phyloP scores from a whole-genome alignment of 2,113 vertebrate species.

The Ammodytes marinus region DNA sequence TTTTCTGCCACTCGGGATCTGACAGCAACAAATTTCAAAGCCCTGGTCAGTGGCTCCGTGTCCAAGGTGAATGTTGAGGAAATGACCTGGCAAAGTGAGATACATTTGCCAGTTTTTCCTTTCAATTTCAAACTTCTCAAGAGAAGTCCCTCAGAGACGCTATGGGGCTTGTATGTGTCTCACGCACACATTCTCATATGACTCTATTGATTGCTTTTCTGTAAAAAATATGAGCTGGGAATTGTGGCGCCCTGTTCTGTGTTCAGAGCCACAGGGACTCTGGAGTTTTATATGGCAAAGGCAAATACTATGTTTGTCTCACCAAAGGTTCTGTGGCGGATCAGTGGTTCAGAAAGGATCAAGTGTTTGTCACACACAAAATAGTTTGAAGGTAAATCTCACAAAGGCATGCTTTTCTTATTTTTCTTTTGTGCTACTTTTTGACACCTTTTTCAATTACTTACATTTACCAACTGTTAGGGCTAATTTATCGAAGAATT shows the following conservation, averaged over 20 bases:
- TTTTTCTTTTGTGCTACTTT: conserved; percentile 28
- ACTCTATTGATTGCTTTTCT: conserved; percentile 70
- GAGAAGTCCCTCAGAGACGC: conserved; percentile 20
- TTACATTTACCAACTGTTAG: conserved; percentile 11
- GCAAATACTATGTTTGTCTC: conserved; percentile 42
- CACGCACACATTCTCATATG: conserved; percentile 44
- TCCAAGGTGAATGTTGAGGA: conserved; percentile 66
- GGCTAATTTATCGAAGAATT: conserved; percentile 21
- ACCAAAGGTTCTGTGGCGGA: conserved; percentile 46
- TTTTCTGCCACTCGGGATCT: conserved; percentile 49
- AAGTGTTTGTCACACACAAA: conserved; percentile 55
- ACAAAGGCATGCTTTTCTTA: conserved; percentile 30
- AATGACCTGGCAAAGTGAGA: conserved; percentile 62
- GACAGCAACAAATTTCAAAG: conserved; percentile 54
- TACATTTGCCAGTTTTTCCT: conserved; percentile 55
- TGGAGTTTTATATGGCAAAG: conserved; percentile 53
- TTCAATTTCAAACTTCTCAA: conserved; percentile 52
- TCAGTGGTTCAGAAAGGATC: conserved; percentile 65
- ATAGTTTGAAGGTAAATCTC: conserved; percentile 26
- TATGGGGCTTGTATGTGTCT: conserved; percentile 27
- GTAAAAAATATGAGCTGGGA: conserved; percentile 72
- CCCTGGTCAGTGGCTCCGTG: conserved; percentile 51
- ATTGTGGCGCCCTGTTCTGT: conserved; percentile 54
- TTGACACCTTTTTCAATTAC: conserved; percentile 30
- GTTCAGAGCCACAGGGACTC: conserved; percentile 40